A percentile compares a stretch with the other conserved stretches of the same genome.
phyloP scores from a whole-genome alignment of 1,140 invertebrate genomes.

The Prorops nasuta region DNA sequence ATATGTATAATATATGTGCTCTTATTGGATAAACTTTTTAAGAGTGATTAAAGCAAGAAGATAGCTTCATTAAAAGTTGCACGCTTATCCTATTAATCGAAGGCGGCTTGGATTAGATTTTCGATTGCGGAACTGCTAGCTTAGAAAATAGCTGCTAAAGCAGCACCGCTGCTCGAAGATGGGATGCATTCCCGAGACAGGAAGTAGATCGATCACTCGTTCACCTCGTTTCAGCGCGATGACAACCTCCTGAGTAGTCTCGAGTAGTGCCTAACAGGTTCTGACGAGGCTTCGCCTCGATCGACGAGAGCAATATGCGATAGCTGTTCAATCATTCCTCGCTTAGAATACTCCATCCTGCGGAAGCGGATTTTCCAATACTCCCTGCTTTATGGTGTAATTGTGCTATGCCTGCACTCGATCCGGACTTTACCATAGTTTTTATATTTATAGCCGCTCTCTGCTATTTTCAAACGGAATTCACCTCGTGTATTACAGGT shows the following conservation, averaged over 20 bases:
- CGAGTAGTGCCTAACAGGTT: slow-evolving; percentile 25
- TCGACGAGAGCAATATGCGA: slow-evolving; percentile 36
- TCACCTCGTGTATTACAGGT: slow-evolving; percentile 7
- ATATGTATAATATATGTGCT: too few species aligned
- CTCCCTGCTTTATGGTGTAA: slow-evolving; percentile 21
- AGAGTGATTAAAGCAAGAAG: too few species aligned
- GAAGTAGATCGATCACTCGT: slow-evolving; percentile 34
- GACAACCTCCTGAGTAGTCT: slow-evolving; percentile 26
- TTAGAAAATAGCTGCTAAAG: too few species aligned
- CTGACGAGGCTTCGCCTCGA: slow-evolving; percentile 18
- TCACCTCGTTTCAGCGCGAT: slow-evolving; percentile 19
- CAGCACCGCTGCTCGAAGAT: too few species aligned
- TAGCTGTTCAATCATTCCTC: slow-evolving; percentile 49
- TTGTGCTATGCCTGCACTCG: slow-evolving; percentile 1
- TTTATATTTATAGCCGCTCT: slow-evolving; percentile 33
- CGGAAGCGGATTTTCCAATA: slow-evolving; percentile 39
- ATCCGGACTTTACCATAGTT: slow-evolving; percentile 18
- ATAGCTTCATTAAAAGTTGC: too few species aligned
- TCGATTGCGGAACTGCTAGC: too few species aligned
- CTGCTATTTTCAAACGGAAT: too few species aligned
- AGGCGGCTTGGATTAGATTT: too few species aligned
- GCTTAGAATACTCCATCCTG: slow-evolving; percentile 31
- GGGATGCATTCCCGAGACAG: too few species aligned
- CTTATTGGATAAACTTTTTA: too few species aligned
- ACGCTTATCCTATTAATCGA: too few species aligned